Evolutionary conservation across 1,140 invertebrate genomes (phyloP), one percentile per base, ranked within the genome.

Genomic region (Lutraria rhynchaena): DNA sequence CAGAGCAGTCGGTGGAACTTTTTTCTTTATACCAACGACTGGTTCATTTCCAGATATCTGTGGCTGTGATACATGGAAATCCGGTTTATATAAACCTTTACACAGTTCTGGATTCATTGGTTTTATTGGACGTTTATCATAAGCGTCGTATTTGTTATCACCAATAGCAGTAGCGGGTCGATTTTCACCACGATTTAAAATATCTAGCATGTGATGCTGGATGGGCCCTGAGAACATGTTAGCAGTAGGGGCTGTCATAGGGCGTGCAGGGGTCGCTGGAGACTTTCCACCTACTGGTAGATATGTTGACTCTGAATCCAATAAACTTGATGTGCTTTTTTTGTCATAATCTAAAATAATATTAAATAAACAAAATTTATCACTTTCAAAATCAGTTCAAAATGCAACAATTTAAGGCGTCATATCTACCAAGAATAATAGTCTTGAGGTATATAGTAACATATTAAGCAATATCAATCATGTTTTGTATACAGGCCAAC

Each of bases 231-330:
- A 83, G 58, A 71, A 74, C 57, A 61, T 78, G 67, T 58, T 69
- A 22, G 67, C 85, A 46, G 73, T 73, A 61, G 85, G 87, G n/a
- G 89, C 85, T 13, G 88, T 88, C 76, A 83, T 87, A 53, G 87
- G 85, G 53, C 87, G 69, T 44, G 71, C 83, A 70, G 76, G 83
- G 35, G 63, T 76, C 57, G 63, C 44, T 17, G 86, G 86, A 24
- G 84, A 82, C 60, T 81, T 83, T 69, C 83, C 83, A 33, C 84
- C 84, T 35, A 91, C 46, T 31, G 90, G 90, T 22, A 91, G 74
- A 69, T 90, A 89, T n/a, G 88, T 87, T 19, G 90, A 88, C 29
- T 91, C 90, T 27, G 89, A 90, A 17, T 90, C 87, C 70, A 91
- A 78, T 41, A 87, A 74, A 81, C 89, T 90, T 19, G 83, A 78